These are phyloP conservation scores for Poeciliopsis retropinna DNA, from an alignment of 2,113 vertebrate species.

Conservation along the genomic window DNA sequence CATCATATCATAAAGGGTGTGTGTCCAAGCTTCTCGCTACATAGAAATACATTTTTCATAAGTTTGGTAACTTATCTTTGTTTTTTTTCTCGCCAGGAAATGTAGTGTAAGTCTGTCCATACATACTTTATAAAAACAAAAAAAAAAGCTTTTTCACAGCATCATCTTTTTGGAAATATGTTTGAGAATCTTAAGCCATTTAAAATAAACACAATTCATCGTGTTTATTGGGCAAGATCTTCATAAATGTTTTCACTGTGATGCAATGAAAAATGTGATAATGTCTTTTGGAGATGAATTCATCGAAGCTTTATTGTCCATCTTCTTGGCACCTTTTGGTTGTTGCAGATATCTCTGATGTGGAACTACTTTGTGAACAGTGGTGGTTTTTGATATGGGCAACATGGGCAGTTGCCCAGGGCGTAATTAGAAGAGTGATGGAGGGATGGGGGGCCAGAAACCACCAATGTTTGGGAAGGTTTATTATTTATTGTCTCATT, in stretches of 20 bases:
- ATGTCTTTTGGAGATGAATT: not conserved
- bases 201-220: too few relatives aligned
- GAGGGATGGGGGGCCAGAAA: not conserved
- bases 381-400: not conserved
- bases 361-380: slow-evolving; percentile 38
- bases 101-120: too few relatives aligned
- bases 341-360: slow-evolving; percentile 60
- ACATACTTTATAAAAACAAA: too few relatives aligned
- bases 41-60: too few relatives aligned
- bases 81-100: too few relatives aligned
- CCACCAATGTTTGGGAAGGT: slow-evolving; percentile 5
- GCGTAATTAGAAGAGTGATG: too few relatives aligned
- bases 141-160: not conserved
- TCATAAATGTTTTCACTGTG: not conserved
- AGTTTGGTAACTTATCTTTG: too few relatives aligned
- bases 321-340: slow-evolving; percentile 14
- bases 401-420: not conserved
- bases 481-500: slow-evolving; percentile 71
- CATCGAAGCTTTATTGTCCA: slow-evolving; percentile 26
- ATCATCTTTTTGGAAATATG: not conserved
- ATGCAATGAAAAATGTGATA: not conserved
- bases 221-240: not conserved
- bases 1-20: not conserved
- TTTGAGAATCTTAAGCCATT: too few relatives aligned
- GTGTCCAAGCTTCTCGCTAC: not conserved